Conservation (phyloP, 2,888 invertebrate genomes). For the Tachina lurida region DNA sequence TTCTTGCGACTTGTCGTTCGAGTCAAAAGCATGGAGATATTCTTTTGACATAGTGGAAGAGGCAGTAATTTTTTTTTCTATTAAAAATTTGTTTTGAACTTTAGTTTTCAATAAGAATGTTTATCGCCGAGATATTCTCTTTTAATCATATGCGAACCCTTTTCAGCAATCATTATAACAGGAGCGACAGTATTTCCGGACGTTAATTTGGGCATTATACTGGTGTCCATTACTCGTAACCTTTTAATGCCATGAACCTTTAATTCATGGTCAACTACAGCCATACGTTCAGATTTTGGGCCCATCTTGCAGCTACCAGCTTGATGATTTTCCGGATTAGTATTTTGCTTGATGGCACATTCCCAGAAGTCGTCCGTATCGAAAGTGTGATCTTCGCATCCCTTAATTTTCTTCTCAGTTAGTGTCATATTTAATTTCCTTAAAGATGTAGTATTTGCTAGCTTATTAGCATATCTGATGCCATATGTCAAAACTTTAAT, state of each 20-base stretch:
- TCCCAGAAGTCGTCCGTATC: slow-evolving; percentile 90
- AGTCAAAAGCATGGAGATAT: too few relatives aligned
- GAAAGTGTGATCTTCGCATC: slow-evolving; percentile 89
- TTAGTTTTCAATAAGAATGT: too few relatives aligned
- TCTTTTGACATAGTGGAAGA: too few relatives aligned
- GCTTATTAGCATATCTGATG: slow-evolving; percentile 89
- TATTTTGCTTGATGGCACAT: slow-evolving; percentile 88
- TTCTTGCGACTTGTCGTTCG: too few relatives aligned
- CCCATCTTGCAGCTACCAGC: slow-evolving; percentile 94
- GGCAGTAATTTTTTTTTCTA: too few relatives aligned
- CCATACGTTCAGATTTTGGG: slow-evolving; percentile 86
- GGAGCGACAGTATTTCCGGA: slow-evolving; percentile 91
- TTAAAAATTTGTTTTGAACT: too few relatives aligned
- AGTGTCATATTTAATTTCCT: slow-evolving; percentile 88
- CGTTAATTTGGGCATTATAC: slow-evolving; percentile 90
- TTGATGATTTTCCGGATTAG: slow-evolving; percentile 92
- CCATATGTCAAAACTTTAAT: slow-evolving; percentile 91
- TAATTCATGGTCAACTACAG: slow-evolving; percentile 89
- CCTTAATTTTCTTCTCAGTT: slow-evolving; percentile 88
- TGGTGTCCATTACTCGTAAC: slow-evolving; percentile 90
- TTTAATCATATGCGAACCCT: slow-evolving; percentile 83
- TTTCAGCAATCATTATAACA: slow-evolving; percentile 92
- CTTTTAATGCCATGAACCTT: slow-evolving; percentile 86
- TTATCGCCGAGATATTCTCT: background rate
- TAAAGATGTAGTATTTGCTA: slow-evolving; percentile 88